Conservation (phyloP, 2,888 invertebrate genomes). For the Eristalis tenax region DNA sequence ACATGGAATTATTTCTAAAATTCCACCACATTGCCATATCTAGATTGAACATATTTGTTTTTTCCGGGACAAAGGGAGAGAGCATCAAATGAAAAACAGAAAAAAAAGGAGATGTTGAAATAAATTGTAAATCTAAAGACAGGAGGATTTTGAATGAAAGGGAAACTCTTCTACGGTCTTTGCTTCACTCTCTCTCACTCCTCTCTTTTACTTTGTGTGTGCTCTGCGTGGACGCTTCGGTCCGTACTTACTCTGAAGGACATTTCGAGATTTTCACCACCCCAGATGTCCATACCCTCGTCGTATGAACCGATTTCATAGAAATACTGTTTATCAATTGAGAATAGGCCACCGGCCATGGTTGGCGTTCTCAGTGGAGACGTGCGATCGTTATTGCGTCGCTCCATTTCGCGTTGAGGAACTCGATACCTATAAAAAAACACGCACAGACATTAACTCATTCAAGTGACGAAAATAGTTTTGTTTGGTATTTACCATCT, state of each 20-base stretch:
- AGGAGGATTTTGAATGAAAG: slow-evolving; percentile 42
- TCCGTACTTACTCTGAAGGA: slow-evolving; percentile 81
- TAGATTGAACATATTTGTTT: slow-evolving; percentile 77
- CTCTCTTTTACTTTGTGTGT: background rate
- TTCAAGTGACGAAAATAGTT: background rate
- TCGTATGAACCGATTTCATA: slow-evolving; percentile 99
- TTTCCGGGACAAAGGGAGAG: slow-evolving; percentile 44
- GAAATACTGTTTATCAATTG: slow-evolving; percentile 97
- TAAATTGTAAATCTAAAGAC: slow-evolving; percentile 12
- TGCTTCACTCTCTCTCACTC: background rate
- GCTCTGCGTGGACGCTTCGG: background rate
- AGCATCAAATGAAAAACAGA: slow-evolving; percentile 34
- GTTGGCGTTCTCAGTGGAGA: slow-evolving; percentile 97
- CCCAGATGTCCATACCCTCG: slow-evolving; percentile 99
- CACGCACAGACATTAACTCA: background rate
- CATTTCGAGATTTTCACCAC: slow-evolving; percentile 84
- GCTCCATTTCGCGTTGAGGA: slow-evolving; percentile 97
- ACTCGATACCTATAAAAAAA: slow-evolving; percentile 91
- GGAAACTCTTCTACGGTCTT: slow-evolving; percentile 8
- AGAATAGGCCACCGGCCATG: slow-evolving; percentile 98
- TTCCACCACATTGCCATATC: slow-evolving; percentile 99
- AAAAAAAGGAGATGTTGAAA: slow-evolving; percentile 9
- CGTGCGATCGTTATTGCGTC: slow-evolving; percentile 95
- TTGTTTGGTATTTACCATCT: slow-evolving; percentile 87
- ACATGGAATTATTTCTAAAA: slow-evolving; percentile 96